These are phyloP conservation scores for Falco peregrinus DNA, from an alignment of 2,797 vertebrate species.

Conservation along the genomic window DNA sequence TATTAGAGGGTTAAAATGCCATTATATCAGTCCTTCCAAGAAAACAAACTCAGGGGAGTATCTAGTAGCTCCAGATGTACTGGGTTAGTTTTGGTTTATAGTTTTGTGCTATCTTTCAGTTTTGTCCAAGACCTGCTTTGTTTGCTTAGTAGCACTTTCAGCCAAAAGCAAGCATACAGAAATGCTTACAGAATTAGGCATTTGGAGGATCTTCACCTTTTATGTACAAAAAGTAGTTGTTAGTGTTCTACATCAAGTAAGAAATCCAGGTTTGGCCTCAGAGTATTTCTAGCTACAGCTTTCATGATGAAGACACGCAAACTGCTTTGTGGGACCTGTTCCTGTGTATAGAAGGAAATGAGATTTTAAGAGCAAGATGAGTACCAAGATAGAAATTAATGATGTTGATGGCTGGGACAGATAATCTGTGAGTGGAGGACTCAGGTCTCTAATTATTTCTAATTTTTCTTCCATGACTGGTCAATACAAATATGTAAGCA, in stretches of 20 bases:
- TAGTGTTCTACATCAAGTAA: not conserved
- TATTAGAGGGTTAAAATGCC: not conserved
- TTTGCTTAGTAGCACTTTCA: not conserved
- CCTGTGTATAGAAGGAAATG: not conserved
- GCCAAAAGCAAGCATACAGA: not conserved
- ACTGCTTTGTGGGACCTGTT: not conserved
- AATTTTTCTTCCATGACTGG: not conserved
- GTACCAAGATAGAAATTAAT: not conserved
- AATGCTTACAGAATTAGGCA: not conserved
- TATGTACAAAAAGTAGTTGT: not conserved
- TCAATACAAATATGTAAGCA: not conserved
- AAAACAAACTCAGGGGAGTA: not conserved
- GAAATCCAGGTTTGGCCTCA: not conserved
- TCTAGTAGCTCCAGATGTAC: not conserved
- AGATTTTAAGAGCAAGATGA: not conserved
- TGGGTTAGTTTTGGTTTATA: not conserved
- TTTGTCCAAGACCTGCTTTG: not conserved
- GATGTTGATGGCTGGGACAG: rapidly evolving
- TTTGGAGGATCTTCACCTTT: not conserved
- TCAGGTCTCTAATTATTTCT: not conserved
- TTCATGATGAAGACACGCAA: rapidly evolving
- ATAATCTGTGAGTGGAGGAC: not conserved
- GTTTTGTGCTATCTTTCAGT: not conserved
- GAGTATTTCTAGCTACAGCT: not conserved
- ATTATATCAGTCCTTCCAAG: not conserved